These are phyloP conservation scores for Gymnodraco acuticeps DNA, from an alignment of 2,797 vertebrate species.

Conservation along the genomic window DNA sequence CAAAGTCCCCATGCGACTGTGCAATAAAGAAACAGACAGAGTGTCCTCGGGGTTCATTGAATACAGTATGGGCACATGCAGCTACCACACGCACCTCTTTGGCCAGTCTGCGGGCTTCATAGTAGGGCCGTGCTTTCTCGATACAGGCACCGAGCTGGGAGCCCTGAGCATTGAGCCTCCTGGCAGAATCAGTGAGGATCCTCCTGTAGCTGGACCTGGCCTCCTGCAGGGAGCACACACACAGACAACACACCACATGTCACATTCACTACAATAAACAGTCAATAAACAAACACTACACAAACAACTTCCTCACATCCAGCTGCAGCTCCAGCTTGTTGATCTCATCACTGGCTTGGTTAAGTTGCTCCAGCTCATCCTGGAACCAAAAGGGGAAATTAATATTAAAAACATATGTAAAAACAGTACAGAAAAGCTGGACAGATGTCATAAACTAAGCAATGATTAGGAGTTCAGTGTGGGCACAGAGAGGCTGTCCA, in stretches of 20 bases:
- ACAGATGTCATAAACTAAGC: neutral
- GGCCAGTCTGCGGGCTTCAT: constrained; percentile 91
- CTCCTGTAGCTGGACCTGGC: constrained; percentile 91
- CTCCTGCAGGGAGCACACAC: constrained; percentile 78
- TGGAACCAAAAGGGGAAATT: constrained; percentile 57
- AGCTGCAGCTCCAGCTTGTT: constrained; percentile 92
- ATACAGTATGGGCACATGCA: neutral
- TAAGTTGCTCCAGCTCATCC: constrained; percentile 94
- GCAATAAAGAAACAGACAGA: no score
- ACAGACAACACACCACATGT: neutral
- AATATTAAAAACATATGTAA: neutral
- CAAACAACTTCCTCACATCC: constrained; percentile 85
- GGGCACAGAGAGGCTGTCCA: neutral
- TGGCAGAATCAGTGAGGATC: constrained; percentile 91
- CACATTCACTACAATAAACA: neutral
- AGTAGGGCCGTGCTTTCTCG: constrained; percentile 93
- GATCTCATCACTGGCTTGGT: constrained; percentile 94
- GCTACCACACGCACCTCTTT: constrained; percentile 86
- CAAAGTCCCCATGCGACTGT: no score
- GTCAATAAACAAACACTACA: neutral
- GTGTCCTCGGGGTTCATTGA: no score
- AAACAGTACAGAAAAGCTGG: neutral
- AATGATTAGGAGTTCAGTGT: neutral
- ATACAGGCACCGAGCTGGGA: constrained; percentile 92
- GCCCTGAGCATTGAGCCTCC: constrained; percentile 90